phyloP scores from a whole-genome alignment of 2,888 invertebrate species.

The Rhorus exstirpatorius region DNA sequence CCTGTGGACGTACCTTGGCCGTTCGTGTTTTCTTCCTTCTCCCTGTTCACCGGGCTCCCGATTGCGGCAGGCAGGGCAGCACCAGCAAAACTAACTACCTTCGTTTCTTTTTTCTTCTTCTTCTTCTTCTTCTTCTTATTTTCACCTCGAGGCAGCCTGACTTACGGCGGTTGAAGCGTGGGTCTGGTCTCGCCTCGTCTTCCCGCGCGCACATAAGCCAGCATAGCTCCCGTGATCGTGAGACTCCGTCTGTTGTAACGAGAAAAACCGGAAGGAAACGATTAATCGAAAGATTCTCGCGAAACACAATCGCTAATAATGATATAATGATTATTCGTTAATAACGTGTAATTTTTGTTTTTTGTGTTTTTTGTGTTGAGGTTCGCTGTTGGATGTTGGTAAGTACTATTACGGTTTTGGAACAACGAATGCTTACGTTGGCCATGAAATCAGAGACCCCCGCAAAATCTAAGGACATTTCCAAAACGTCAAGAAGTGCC shows the following conservation, averaged over 20 bases:
- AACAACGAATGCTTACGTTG: too few relatives aligned
- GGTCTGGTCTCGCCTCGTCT: conserved; percentile 76
- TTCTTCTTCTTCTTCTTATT: conserved; percentile 5
- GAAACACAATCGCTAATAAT: conserved; percentile 1
- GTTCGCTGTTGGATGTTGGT: too few relatives aligned
- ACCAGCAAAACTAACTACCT: conserved; percentile 40
- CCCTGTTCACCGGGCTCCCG: conserved; percentile 44
- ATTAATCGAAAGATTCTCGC: conserved; percentile 53
- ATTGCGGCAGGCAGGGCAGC: conserved; percentile 59
- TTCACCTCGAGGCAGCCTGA: conserved; percentile 68
- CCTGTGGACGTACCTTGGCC: conserved; percentile 27
- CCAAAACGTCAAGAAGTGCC: too few relatives aligned
- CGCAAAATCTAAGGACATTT: too few relatives aligned
- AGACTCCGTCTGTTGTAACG: conserved; percentile 76
- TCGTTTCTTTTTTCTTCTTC: neutral
- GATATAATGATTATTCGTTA: neutral
- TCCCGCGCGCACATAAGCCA: conserved; percentile 77
- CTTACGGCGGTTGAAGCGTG: conserved; percentile 80
- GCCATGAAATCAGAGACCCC: too few relatives aligned
- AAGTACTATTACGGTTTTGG: too few relatives aligned
- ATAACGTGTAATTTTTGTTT: neutral
- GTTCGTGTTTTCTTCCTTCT: conserved; percentile 29
- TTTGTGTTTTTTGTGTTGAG: neutral
- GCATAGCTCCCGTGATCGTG: conserved; percentile 80
- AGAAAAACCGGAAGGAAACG: conserved; percentile 64